Evolutionary conservation across 2,888 invertebrate genomes (phyloP).

Genomic region (Thera britannica): DNA sequence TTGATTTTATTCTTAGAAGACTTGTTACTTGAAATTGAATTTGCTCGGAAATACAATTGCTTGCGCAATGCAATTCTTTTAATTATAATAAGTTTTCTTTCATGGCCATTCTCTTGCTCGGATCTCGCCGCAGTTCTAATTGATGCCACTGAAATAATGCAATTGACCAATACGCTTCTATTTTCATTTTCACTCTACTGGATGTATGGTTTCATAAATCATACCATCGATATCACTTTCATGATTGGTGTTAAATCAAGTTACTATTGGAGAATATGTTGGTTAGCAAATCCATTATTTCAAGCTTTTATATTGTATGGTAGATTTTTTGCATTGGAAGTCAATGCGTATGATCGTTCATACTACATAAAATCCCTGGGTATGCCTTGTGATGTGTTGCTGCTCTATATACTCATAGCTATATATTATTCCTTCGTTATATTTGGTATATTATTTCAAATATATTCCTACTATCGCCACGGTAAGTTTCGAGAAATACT

Average conservation of each 20-base stretch:
- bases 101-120: conserved; percentile 69
- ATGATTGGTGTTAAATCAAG: conserved; percentile 78
- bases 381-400: conserved; percentile 48
- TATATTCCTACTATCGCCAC: conserved; percentile 47
- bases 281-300: conserved; percentile 67
- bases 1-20: conserved; percentile 61
- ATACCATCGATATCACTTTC: conserved; percentile 73
- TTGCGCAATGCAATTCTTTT: conserved; percentile 50
- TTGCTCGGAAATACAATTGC: conserved; percentile 52
- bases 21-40: conserved; percentile 44
- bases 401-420: conserved; percentile 55
- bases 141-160: conserved; percentile 63
- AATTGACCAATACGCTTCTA: conserved; percentile 61
- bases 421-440: conserved; percentile 58
- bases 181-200: conserved; percentile 72
- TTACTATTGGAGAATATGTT: conserved; percentile 68
- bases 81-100: conserved; percentile 48
- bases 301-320: conserved; percentile 50
- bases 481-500: conserved; percentile 49
- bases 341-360: conserved; percentile 49
- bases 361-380: conserved; percentile 46
- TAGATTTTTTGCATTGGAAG: conserved; percentile 46
- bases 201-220: conserved; percentile 70
- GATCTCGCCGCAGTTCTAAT: conserved; percentile 63
- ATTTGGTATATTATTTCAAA: conserved; percentile 52